phyloP scores from a whole-genome alignment of 23 tunicate species.

The Ascidia mentula region DNA sequence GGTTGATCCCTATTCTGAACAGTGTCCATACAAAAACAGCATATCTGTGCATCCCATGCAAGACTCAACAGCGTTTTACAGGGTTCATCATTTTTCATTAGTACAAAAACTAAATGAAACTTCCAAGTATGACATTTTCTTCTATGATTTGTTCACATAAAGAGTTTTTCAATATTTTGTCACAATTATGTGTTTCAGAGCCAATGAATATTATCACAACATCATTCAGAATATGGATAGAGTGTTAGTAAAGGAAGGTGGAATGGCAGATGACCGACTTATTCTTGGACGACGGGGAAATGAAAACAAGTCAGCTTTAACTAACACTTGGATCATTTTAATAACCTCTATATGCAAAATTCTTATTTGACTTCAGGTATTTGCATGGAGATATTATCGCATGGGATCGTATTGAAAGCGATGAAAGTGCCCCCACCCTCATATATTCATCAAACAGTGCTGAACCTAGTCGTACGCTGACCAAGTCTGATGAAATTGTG shows the following conservation, averaged over 20 bases:
- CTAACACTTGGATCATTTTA: background rate
- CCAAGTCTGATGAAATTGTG: conserved; percentile 39
- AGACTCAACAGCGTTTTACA: conserved; percentile 36
- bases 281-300: conserved; percentile 85
- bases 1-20: conserved; percentile 25
- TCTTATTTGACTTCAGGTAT: conserved; percentile 32
- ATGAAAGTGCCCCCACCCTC: conserved; percentile 6
- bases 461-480: conserved; percentile 41
- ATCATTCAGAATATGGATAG: conserved; percentile 75
- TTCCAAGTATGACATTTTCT: background rate
- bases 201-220: conserved; percentile 65
- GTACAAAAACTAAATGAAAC: conserved; percentile 69
- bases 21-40: conserved; percentile 36
- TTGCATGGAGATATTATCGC: conserved; percentile 76
- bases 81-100: conserved; percentile 67
- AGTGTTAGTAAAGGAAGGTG: conserved; percentile 73
- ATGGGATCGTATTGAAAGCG: conserved; percentile 56
- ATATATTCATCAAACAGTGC: conserved; percentile 33
- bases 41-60: conserved; percentile 62
- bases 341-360: background rate
- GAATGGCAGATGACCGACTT: conserved; percentile 88
- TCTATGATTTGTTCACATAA: too few species aligned
- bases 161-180: background rate
- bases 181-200: conserved; percentile 12
- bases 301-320: conserved; percentile 51